Evolutionary conservation across 2,797 vertebrate species (phyloP), one percentile per base, ranked within the genome.

Genomic region (Xiphophorus birchmanni): DNA sequence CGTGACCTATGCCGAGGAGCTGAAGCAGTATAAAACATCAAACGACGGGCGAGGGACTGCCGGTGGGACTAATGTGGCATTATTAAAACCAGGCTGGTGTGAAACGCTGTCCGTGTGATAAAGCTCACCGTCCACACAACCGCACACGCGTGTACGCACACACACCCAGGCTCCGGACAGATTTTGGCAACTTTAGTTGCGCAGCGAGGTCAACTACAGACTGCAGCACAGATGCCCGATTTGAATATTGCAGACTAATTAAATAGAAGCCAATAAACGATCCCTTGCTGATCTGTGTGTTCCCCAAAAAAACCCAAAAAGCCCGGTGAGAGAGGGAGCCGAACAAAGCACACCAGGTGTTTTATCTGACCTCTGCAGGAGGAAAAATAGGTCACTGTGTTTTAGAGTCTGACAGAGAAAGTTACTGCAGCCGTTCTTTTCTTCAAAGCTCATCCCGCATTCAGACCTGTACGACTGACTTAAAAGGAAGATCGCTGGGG

Each of bases 161-260:
- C 50, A 23, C 18, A 72, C 48, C 15, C 83, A 83, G 13, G 5
- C 73, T 67, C 75, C n/a, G 50, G 50, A 82, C 52, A 77, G 0
- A 77, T 73, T 79, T 88, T 81, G 81, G 69, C 78, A 84, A 83
- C 56, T 89, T 79, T 80, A 67, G 58, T 26, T 26, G 58, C 29
- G 75, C 37, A 76, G 63, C 60, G 65, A 82, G 79, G 85, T 85
- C 86, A 82, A 77, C 48, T 77, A 63, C 86, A 90, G 86, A 86
- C 84, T 87, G 83, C 80, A 74, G 87, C 84, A 85, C 87, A 88
- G 82, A 90, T 89, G 85, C 78, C 75, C 84, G 67, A 78, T 93
- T 91, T 90, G 77, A 90, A 89, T 92, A 87, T 80, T 85, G 87
- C 87, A 89, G 86, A 84, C 90, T 93, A 91, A 95, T 95, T 94